phyloP scores from a whole-genome alignment of 2,113 vertebrate genomes.

The Sigmodon hispidus region DNA sequence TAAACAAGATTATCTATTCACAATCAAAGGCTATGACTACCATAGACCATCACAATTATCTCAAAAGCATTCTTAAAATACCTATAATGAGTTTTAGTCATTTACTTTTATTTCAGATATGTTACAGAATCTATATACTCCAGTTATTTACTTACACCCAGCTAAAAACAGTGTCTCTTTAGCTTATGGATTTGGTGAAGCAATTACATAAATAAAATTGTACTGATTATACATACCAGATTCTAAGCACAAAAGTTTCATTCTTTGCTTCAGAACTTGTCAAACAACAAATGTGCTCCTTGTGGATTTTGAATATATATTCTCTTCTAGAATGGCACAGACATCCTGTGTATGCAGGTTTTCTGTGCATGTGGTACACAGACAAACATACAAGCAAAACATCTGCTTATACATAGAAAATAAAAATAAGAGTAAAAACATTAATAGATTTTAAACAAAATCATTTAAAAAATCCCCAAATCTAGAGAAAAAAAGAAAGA shows the following conservation, averaged over 20 bases:
- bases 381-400: neutral
- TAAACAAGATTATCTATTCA: neutral
- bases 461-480: neutral
- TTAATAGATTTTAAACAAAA: neutral
- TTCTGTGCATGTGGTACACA: neutral
- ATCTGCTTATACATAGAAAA: neutral
- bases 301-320: neutral
- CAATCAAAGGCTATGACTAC: neutral
- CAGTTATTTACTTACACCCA: neutral
- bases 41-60: neutral
- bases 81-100: neutral
- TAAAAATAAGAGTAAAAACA: neutral
- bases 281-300: neutral
- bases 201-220: neutral
- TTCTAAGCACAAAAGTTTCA: neutral
- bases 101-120: constrained; percentile 23
- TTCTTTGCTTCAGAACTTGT: neutral
- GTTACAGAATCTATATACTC: neutral
- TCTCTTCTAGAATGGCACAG: neutral
- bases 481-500: neutral
- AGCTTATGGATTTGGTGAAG: neutral
- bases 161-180: neutral
- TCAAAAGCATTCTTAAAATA: neutral
- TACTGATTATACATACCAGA: neutral
- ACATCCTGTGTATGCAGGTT: too few relatives aligned